Evolutionary conservation across 1,140 invertebrate genomes (phyloP).

Genomic region (Danaus plexippus): DNA sequence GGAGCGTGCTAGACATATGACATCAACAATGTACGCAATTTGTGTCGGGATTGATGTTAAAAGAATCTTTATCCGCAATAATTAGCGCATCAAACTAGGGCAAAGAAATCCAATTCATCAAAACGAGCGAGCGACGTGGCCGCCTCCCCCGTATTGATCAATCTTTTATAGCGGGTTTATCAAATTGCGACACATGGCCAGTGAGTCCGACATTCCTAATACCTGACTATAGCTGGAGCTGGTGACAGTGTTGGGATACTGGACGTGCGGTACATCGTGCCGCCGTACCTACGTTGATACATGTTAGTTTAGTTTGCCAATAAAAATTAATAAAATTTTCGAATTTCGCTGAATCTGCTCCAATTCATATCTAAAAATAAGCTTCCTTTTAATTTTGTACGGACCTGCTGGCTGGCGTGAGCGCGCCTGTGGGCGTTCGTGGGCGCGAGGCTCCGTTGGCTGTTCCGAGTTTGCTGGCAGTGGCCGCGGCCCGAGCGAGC

Average conservation of each 20-base stretch:
- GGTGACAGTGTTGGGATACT: constrained; percentile 88
- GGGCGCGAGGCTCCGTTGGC: constrained; percentile 75
- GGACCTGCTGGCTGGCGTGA: constrained; percentile 74
- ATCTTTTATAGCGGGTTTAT: no score
- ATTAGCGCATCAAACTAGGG: no score
- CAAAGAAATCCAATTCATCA: no score
- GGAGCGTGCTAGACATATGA: no score
- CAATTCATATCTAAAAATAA: constrained; percentile 5
- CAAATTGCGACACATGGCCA: no score
- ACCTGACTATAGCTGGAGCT: constrained; percentile 83
- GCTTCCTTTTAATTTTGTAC: neutral
- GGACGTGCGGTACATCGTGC: constrained; percentile 87
- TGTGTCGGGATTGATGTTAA: constrained; percentile 4
- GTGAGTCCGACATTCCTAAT: constrained; percentile 61
- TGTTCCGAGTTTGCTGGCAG: constrained; percentile 68
- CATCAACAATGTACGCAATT: no score
- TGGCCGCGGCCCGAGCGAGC: constrained; percentile 71
- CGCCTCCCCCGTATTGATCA: no score
- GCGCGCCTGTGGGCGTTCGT: constrained; percentile 81
- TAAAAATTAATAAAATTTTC: constrained; percentile 20
- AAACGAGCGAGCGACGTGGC: no score
- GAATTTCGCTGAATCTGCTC: neutral
- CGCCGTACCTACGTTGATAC: constrained; percentile 55
- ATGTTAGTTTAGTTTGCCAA: constrained; percentile 45
- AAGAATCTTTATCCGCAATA: no score